Evolutionary conservation across 2,113 vertebrate genomes (phyloP), one percentile per base, ranked within the genome.

Genomic region (Melanerpes aurifrons): DNA sequence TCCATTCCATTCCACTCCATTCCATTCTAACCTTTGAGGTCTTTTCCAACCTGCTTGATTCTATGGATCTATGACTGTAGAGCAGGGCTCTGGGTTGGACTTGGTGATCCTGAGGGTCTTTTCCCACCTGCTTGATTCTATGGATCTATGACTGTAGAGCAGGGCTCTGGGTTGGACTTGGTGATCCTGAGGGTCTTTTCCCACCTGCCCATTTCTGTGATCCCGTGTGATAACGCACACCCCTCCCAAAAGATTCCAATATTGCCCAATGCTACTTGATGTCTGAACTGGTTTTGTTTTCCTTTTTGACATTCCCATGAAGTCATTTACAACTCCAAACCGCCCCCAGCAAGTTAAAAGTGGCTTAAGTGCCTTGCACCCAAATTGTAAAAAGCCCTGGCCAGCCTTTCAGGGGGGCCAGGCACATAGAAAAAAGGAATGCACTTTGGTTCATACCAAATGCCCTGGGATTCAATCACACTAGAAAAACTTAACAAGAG

Each of bases 361-460:
- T 97, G 97, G 98, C 98, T 97, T 96, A 97, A 98, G 97, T 98
- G 98, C 97, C 97, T 98, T 97, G 97, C 97, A 97, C 97, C 97
- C 97, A 98, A 98, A 97, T 97, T 97, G 97, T 97, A 98, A 98
- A 98, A 98, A 97, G 91, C 95, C 96, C 98, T 98, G 98, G 98
- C 97, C 90, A 45, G 78, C 93, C 93, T 96, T 94, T 94, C 78
- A 45, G 90, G 96, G 94, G 91, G 97, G 98, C 98, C 98, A 98
- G 98, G 97, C 93, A 97, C 92, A 96, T 98, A 98, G 90, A 98
- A 98, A 98, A 98, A 99, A 99, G 98, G 98, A 99, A 99, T 99
- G 99, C 99, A 99, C 99, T 99, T 99, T 99, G 99, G 99, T 99
- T 98, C 97, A 98, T 97, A 99, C 99, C 99, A 99, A 99, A 99